Percentiles rank a stretch among this genome's conserved stretches.
Evolutionary conservation across 2,888 invertebrate genomes (phyloP).

Genomic region (Andrena camellia): DNA sequence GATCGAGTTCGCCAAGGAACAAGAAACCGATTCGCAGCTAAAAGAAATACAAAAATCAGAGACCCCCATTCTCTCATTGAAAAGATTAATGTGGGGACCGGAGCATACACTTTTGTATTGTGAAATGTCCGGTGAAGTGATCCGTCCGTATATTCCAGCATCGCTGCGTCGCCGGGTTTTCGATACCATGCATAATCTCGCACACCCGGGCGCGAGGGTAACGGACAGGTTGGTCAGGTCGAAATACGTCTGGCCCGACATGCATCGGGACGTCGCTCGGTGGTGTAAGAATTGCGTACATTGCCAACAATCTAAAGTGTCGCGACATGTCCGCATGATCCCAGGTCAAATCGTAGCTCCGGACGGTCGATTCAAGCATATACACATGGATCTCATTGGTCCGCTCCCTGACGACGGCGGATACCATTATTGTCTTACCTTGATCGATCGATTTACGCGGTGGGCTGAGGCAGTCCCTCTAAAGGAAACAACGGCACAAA

Average conservation of each 20-base stretch:
- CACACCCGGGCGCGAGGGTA: neutral
- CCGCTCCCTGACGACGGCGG: neutral
- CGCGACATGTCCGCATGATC: neutral
- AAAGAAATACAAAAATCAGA: too few species aligned
- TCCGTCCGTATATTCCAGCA: neutral
- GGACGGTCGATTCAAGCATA: neutral
- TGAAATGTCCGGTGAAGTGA: neutral
- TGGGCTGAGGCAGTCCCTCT: slow-evolving; percentile 6
- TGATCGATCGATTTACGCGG: neutral
- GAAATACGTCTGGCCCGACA: slow-evolving; percentile 7
- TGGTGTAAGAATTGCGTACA: neutral
- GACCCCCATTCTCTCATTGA: too few species aligned
- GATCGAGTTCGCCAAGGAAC: too few species aligned
- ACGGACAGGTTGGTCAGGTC: neutral
- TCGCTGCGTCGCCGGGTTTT: neutral
- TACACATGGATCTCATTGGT: neutral
- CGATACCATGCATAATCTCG: neutral
- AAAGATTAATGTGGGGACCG: neutral
- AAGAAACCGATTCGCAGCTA: too few species aligned
- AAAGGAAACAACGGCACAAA: neutral
- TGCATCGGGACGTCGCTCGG: slow-evolving; percentile 9
- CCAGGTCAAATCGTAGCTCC: neutral
- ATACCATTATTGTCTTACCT: neutral
- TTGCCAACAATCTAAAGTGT: neutral
- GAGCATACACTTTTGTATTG: neutral